Percentiles rank a stretch among this genome's conserved stretches.
phyloP scores from a whole-genome alignment of 1,140 invertebrate species.

The Caerostris extrusa region DNA sequence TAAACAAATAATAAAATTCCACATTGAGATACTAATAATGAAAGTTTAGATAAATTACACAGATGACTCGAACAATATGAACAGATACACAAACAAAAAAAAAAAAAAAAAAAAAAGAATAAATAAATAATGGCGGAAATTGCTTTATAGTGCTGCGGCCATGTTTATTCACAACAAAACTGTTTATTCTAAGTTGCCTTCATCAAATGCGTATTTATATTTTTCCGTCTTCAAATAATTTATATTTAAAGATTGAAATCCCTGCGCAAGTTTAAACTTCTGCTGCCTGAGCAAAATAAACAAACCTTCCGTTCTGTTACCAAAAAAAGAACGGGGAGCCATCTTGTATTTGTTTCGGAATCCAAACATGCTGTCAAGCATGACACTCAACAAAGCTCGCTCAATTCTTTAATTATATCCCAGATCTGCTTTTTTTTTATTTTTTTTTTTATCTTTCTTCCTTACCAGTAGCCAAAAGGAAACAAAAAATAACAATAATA shows the following conservation, averaged over 20 bases:
- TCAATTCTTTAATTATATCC: conserved; percentile 70
- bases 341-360: conserved; percentile 33
- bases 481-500: conserved; percentile 4
- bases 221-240: conserved; percentile 9
- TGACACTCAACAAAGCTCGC: conserved; percentile 69
- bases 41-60: conserved; percentile 34
- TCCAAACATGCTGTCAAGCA: conserved; percentile 68
- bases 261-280: neutral
- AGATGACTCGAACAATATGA: neutral
- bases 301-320: neutral
- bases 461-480: neutral
- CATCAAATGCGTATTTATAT: neutral
- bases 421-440: conserved; percentile 20
- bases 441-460: neutral
- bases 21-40: neutral
- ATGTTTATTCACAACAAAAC: conserved; percentile 32
- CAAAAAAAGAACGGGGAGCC: neutral
- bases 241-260: conserved; percentile 42
- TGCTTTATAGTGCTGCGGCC: neutral
- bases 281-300: conserved; percentile 22
- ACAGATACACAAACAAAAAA: neutral
- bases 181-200: conserved; percentile 1
- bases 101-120: no score
- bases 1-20: neutral
- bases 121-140: neutral